Evolutionary conservation across 2,113 vertebrate genomes (phyloP), one percentile per base, ranked within the genome.

Genomic region (Mormoops blainvillei): DNA sequence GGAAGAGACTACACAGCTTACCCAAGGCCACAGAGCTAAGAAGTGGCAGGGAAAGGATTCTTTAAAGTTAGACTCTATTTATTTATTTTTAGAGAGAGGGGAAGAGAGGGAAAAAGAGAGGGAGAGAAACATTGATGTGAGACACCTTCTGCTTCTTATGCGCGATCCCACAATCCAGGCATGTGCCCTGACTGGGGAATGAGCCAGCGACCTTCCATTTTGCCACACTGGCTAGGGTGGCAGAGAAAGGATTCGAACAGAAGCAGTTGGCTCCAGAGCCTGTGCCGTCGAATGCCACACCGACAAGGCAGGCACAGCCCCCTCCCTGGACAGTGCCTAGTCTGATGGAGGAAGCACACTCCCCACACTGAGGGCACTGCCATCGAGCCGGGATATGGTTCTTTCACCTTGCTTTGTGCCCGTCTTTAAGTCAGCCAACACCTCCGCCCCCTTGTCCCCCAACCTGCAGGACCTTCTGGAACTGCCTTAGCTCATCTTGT

Each of bases 241-340:
- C 45, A 52, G 81, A 50, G 18, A 15, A 81, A 48, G 19, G 26
- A 45, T 71, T 80, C 58, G 11, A 0, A 45, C 7, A 15, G 80
- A n/a, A 56, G 15, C 68, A 9, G 41, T 11, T 8, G 33, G 52
- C 45, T 82, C 16, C 50, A 24, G 26, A 31, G 24, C 58, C 56
- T 5, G 4, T 74, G 61, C 76, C 36, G 7, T 33, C 12, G 4
- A 38, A 67, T 22, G 18, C 26, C 6, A 0, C 1, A 2, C 8
- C 15, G 87, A 43, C 0, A 1, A 41, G 48, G 26, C 9, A 61
- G 65, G 14, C 3, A 2, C 6, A 0, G 0, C 0, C 38, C 7
- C 18, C 48, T 54, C 63, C 48, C 71, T 13, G n/a, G 28, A 63
- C 10, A 20, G 50, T 0, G 1, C 41, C 33, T 20, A 0, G 26